A percentile compares a stretch with the other conserved stretches of the same genome.
Conservation (phyloP, 2,888 invertebrate species). For the Melanchra persicariae region DNA sequence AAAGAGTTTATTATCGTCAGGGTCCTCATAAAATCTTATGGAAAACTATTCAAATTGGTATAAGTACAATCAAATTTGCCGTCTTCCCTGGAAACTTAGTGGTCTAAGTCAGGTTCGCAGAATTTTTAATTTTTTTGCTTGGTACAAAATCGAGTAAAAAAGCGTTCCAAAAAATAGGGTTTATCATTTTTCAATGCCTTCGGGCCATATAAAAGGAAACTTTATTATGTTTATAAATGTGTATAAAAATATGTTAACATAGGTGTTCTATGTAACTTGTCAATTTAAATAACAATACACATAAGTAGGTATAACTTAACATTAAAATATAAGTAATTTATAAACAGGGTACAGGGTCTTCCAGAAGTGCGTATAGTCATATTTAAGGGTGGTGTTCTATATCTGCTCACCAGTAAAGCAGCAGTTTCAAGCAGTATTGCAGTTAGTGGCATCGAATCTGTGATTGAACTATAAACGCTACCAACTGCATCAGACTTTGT, state of each 20-base stretch:
- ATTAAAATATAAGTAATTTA: too few relatives aligned
- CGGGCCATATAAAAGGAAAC: not conserved
- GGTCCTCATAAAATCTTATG: not conserved
- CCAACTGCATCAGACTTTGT: too few relatives aligned
- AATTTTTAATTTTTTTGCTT: not conserved
- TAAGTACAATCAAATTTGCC: not conserved
- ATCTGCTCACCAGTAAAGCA: too few relatives aligned
- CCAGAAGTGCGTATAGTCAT: too few relatives aligned
- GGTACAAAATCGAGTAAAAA: not conserved
- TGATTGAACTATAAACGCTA: too few relatives aligned
- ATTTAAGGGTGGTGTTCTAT: too few relatives aligned
- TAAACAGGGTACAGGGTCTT: too few relatives aligned
- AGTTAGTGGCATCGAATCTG: too few relatives aligned
- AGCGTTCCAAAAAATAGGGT: not conserved
- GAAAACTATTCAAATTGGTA: not conserved
- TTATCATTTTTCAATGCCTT: not conserved
- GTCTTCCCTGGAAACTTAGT: not conserved
- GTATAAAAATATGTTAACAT: not conserved
- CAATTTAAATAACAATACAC: too few relatives aligned
- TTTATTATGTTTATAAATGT: not conserved
- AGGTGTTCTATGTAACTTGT: too few relatives aligned
- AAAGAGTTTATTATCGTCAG: not conserved
- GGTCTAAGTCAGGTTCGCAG: not conserved
- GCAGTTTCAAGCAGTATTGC: too few relatives aligned
- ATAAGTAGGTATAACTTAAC: too few relatives aligned